These are phyloP conservation scores for Hyalella azteca DNA, from an alignment of 2,888 invertebrate genomes.

Conservation along the genomic window DNA sequence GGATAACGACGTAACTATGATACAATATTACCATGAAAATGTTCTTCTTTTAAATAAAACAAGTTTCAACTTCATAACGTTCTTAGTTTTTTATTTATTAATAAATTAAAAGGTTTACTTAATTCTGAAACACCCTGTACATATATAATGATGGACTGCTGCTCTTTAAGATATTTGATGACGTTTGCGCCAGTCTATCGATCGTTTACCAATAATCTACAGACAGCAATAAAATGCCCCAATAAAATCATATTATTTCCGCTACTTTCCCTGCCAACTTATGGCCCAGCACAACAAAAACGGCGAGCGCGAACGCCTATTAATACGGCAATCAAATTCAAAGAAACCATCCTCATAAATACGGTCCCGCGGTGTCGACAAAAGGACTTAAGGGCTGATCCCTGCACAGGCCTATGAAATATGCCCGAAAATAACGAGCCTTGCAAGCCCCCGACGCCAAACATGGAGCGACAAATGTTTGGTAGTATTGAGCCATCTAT, in stretches of 20 bases:
- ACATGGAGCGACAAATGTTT: constrained; percentile 9
- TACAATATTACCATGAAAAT: too few species aligned
- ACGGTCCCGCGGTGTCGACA: background rate
- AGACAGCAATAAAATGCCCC: too few species aligned
- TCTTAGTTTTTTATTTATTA: too few species aligned
- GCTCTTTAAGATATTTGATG: too few species aligned
- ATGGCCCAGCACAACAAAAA: background rate
- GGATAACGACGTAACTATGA: too few species aligned
- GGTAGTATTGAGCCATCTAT: constrained; percentile 5
- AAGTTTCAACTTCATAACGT: too few species aligned
- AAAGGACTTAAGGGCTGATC: constrained; percentile 20
- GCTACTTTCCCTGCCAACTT: background rate
- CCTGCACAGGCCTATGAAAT: constrained; percentile 14
- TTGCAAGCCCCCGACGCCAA: background rate
- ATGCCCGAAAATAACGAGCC: constrained; percentile 22
- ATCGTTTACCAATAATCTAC: too few species aligned
- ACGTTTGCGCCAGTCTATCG: too few species aligned
- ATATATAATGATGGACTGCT: too few species aligned
- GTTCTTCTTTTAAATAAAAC: too few species aligned
- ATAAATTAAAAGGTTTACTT: too few species aligned
- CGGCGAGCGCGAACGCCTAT: background rate
- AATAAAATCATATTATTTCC: background rate
- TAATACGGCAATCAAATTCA: constrained; percentile 10
- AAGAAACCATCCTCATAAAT: constrained; percentile 9
- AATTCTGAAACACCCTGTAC: too few species aligned